phyloP scores from a whole-genome alignment of 1,140 invertebrate genomes.

The Parapsyche elsis region DNA sequence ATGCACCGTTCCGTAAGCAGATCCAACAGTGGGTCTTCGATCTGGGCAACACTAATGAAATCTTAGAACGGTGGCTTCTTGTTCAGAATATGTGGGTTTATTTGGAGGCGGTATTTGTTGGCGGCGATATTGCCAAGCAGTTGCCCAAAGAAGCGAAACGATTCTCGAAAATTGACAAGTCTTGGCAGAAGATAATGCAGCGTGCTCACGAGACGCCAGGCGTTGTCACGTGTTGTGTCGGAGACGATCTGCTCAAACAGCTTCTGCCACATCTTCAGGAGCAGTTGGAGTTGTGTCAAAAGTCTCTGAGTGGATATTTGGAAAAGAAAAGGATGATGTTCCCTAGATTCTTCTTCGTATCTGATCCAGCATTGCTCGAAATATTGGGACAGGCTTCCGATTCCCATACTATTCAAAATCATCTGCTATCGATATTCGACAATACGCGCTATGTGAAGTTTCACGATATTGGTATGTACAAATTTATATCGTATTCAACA shows the following conservation, averaged over 20 bases:
- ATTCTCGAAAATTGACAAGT: slow-evolving; percentile 97
- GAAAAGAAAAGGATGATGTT: slow-evolving; percentile 97
- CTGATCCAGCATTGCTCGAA: slow-evolving; percentile 94
- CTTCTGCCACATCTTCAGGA: slow-evolving; percentile 95
- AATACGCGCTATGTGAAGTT: slow-evolving; percentile 94
- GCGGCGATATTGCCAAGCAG: slow-evolving; percentile 97
- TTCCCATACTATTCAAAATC: slow-evolving; percentile 97
- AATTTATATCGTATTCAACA: neutral
- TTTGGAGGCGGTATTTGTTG: slow-evolving; percentile 97
- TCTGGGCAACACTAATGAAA: slow-evolving; percentile 95
- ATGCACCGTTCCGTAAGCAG: slow-evolving; percentile 95
- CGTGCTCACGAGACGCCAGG: slow-evolving; percentile 93
- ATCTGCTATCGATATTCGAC: slow-evolving; percentile 95
- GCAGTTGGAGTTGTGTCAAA: slow-evolving; percentile 96
- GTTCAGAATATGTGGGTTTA: slow-evolving; percentile 99
- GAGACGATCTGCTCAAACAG: slow-evolving; percentile 93
- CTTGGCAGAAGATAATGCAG: slow-evolving; percentile 98
- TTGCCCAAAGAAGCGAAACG: slow-evolving; percentile 93
- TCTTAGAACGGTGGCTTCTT: slow-evolving; percentile 94
- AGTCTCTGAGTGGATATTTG: slow-evolving; percentile 95
- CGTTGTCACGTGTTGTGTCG: slow-evolving; percentile 95
- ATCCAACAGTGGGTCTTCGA: slow-evolving; percentile 97
- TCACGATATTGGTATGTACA: slow-evolving; percentile 81
- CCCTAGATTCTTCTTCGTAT: slow-evolving; percentile 98
- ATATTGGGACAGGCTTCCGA: slow-evolving; percentile 97